Base-by-base conservation (phyloP, 2,888 invertebrate species). In the Scaptomyza reducta region DNA sequence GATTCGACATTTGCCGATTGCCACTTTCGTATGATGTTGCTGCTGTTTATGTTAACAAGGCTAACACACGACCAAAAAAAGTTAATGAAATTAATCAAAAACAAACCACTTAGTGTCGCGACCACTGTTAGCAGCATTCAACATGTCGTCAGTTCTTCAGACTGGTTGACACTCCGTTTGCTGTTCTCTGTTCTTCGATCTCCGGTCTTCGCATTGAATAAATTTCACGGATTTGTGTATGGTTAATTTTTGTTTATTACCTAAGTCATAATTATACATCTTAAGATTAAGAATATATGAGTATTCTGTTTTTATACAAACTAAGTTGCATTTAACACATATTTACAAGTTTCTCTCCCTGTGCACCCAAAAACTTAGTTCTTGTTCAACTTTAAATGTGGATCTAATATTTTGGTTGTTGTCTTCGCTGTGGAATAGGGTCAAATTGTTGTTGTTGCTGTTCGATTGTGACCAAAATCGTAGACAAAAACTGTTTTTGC, bases 31-130 rank as follows among this genome's bases (percentile, higher is more conserved):
- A 22, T 33, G 31, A 5, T 4, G 47, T 55, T 62, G 54, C 46
- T 72, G 45, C 42, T 69, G 56, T 46, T 65, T 57, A 59, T 78
- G 70, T 64, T 75, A 82, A 87, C 67, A 84, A 77, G 81, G 74
- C 77, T 63, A 71, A 65, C 41, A 75, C 55, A 40, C 55, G 66
- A 29, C 31, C 16, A 50, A 76, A 80, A 82, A 85, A 67, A 63
- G 86, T 85, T 85, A 72, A 78, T 49, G 58, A 68, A 74, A 84
- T 83, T 73, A 82, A 83, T 83, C 80, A 87, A 66, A 70, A 46
- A 50, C 41, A 65, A 61, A 44, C 64, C 64, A 63, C 60, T 74
- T 65, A 61, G 38, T 66, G 57, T 61, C 59, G 67, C 49, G 44
- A 16, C 40, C 56, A 53, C 45, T 50, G 67, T 65, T 71, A 68